A percentile compares a stretch with the other conserved stretches of the same genome.
phyloP scores from a whole-genome alignment of 2,888 invertebrate genomes.

The Mythimna loreyi region DNA sequence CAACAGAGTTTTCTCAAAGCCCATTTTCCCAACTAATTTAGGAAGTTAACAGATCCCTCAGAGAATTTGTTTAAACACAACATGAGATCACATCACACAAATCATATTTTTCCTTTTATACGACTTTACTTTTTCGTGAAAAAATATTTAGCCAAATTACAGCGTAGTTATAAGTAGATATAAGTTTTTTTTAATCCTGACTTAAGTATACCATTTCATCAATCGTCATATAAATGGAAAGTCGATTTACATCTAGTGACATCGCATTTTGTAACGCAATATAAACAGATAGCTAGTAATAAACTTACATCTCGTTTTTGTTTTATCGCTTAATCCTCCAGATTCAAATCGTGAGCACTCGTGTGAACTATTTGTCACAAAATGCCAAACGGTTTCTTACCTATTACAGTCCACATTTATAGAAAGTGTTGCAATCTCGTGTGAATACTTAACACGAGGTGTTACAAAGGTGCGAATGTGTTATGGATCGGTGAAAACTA shows the following conservation, averaged over 20 bases:
- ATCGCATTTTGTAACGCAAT: not conserved
- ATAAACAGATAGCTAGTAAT: not conserved
- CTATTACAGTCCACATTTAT: slow-evolving; percentile 44
- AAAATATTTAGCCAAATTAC: not conserved
- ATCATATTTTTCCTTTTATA: not conserved
- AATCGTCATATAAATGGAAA: not conserved
- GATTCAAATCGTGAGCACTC: not conserved
- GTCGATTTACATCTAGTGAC: slow-evolving; percentile 6
- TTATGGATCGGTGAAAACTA: slow-evolving; percentile 67
- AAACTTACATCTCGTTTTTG: not conserved
- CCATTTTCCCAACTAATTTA: no score
- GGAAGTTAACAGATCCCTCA: no score
- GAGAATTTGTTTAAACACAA: not conserved
- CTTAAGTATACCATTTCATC: not conserved
- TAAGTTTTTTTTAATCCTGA: not conserved
- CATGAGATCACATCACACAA: not conserved
- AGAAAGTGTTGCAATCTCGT: slow-evolving; percentile 68
- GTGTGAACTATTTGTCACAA: slow-evolving; percentile 22
- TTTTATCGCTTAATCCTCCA: not conserved
- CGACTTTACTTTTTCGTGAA: not conserved
- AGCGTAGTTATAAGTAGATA: no score
- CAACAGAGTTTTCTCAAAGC: not conserved
- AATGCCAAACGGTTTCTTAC: slow-evolving; percentile 39
- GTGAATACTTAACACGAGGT: slow-evolving; percentile 64
- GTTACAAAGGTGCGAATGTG: slow-evolving; percentile 57